A percentile compares a stretch with the other conserved stretches of the same genome.
Conservation (phyloP, 2,113 vertebrate genomes). For the Ictalurus furcatus region DNA sequence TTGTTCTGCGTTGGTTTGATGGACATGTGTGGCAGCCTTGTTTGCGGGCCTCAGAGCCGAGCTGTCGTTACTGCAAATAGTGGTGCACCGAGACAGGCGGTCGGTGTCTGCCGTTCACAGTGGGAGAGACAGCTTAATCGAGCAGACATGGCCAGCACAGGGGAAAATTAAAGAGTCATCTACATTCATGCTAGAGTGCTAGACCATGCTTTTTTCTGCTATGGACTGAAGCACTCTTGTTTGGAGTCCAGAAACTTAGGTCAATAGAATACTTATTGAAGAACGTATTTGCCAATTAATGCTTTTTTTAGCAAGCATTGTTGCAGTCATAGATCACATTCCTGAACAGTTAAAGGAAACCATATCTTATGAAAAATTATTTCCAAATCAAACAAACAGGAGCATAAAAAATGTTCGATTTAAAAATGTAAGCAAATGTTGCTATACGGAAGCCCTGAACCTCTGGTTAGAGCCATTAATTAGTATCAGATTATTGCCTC, state of each 20-base stretch:
- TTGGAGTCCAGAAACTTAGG: not conserved
- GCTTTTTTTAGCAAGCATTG: not conserved
- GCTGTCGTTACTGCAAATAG: slow-evolving; percentile 47
- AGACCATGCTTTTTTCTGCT: slow-evolving; percentile 3
- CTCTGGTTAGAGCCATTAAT: not conserved
- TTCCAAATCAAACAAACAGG: not conserved
- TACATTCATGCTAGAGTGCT: slow-evolving; percentile 34
- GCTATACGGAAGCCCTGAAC: not conserved
- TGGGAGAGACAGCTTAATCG: slow-evolving; percentile 53
- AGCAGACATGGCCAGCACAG: slow-evolving; percentile 35
- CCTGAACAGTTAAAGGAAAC: not conserved
- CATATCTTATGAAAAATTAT: too few relatives aligned
- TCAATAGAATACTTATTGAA: slow-evolving; percentile 32
- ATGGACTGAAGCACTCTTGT: slow-evolving; percentile 11
- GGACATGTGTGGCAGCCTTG: slow-evolving; percentile 34
- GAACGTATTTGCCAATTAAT: slow-evolving; percentile 17
- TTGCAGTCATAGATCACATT: not conserved
- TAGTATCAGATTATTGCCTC: not conserved
- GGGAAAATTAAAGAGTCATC: slow-evolving; percentile 43
- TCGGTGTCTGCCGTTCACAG: slow-evolving; percentile 31
- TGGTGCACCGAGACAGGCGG: slow-evolving; percentile 37
- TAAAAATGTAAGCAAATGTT: not conserved
- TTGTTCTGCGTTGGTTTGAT: slow-evolving; percentile 25
- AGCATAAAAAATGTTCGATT: not conserved
- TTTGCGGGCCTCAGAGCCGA: slow-evolving; percentile 39